These are phyloP conservation scores for Polydrusus pterygomalis DNA, from an alignment of 2,888 invertebrate species.

Conservation along the genomic window DNA sequence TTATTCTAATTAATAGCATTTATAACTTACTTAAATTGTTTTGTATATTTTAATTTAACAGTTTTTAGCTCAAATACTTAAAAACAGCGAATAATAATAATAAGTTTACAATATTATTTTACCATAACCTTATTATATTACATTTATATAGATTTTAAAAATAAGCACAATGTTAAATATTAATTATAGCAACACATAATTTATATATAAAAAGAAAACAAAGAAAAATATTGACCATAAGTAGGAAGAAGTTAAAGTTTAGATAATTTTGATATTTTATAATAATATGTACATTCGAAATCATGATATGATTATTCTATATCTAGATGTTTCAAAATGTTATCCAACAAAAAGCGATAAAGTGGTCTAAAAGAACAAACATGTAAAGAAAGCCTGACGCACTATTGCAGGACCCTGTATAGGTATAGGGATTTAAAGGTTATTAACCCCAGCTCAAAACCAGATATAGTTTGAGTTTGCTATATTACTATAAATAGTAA, in stretches of 20 bases:
- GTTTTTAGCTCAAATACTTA: neutral
- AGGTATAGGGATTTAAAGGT: too few species aligned
- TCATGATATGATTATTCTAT: constrained; percentile 52
- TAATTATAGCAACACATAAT: constrained; percentile 2
- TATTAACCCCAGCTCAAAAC: too few species aligned
- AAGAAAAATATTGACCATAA: constrained; percentile 71
- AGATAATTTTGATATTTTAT: constrained; percentile 45
- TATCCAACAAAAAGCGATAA: constrained; percentile 4
- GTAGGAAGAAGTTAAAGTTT: constrained; percentile 68
- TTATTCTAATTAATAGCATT: neutral
- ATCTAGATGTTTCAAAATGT: constrained; percentile 38
- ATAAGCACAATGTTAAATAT: constrained; percentile 26
- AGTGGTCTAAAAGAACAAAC: constrained; percentile 1
- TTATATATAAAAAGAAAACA: constrained; percentile 48
- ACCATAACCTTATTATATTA: neutral
- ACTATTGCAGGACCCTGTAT: too few species aligned
- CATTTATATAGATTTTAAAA: neutral
- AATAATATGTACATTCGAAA: constrained; percentile 48
- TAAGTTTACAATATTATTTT: too few species aligned
- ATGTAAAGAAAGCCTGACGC: too few species aligned
- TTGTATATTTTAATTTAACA: neutral
- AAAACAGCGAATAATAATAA: too few species aligned
- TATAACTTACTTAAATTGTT: neutral
- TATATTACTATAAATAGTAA: too few species aligned
- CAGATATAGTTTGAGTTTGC: too few species aligned